These are phyloP conservation scores for Sycophaga agraensis DNA, from an alignment of 1,140 invertebrate genomes.

Conservation along the genomic window DNA sequence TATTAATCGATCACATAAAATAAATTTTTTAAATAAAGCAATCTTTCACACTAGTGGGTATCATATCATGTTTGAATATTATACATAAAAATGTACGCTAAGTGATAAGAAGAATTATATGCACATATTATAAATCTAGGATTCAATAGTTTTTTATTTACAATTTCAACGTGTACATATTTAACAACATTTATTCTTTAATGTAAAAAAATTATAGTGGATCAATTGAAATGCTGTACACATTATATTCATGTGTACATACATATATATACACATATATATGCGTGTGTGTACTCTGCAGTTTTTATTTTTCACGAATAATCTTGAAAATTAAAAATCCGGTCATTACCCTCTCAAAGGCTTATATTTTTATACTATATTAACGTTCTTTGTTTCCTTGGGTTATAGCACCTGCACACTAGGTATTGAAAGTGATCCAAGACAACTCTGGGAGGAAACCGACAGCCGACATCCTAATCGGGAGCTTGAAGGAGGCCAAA, in stretches of 20 bases:
- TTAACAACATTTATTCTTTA: conserved; percentile 38
- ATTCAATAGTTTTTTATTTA: conserved; percentile 36
- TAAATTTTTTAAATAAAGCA: too few species aligned
- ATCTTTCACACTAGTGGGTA: too few species aligned
- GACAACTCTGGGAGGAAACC: too few species aligned
- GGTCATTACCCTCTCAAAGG: conserved; percentile 8
- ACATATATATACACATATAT: conserved; percentile 1
- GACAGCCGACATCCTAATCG: too few species aligned
- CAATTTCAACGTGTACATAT: conserved; percentile 40
- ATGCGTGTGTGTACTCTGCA: background rate
- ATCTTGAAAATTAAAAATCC: conserved; percentile 17
- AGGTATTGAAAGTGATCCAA: too few species aligned
- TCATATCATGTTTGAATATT: too few species aligned
- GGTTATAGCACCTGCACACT: conserved; percentile 25
- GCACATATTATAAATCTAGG: too few species aligned
- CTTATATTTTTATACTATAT: background rate
- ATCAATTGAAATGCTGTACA: conserved; percentile 19
- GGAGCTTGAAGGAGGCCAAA: too few species aligned
- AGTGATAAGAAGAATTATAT: too few species aligned
- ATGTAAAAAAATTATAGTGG: conserved; percentile 37
- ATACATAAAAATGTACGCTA: too few species aligned
- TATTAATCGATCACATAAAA: too few species aligned
- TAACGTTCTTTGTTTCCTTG: background rate
- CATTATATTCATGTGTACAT: too few species aligned
- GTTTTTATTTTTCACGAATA: conserved; percentile 7